Base-by-base conservation (phyloP, 2,797 vertebrate genomes). In the Liparis tanakae region DNA sequence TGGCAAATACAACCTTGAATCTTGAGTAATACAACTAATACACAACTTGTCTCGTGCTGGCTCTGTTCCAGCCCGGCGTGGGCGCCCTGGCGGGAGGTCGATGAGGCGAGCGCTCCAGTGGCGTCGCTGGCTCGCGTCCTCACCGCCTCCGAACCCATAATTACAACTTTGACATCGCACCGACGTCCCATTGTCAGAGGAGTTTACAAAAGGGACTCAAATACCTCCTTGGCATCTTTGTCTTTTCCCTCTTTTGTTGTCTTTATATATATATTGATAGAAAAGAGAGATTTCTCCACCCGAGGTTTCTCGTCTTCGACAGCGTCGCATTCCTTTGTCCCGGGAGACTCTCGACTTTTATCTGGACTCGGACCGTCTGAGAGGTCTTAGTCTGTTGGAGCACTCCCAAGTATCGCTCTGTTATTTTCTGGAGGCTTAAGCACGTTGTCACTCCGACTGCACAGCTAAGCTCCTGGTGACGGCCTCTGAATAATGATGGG, bases 351-450 rank as follows among this genome's bases (percentile, higher is more conserved):
- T 66, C 34, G 34, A 58, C 67, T 66, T 55, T 22, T 54, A 39
- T 77, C 68, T 62, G 58, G 69, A 41, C 69, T 48, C 17, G 58
- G n/a, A 25, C 13, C 18, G 51, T 6, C 20, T 20, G 46, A 65
- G 43, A 65, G 58, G 48, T 58, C 30, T 68, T 48, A 44, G 67
- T 51, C 57, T 61, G 74, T 67, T 56, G 22, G 62, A 71, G 55
- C 1, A n/a, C 22, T 55, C 64, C 48, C 20, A 4, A 48, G 43
- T 62, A 62, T 77, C 64, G 25, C 25, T 36, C 59, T 73, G 56
- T 76, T 73, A 55, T 78, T 80, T 82, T 69, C 59, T 20, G 10
- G 66, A 76, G 57, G 75, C 60, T 78, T 72, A 59, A 74, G 64
- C 36, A 60, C 69, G 70, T 74, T 71, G 71, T 71, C 71, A 46